A percentile compares a stretch with the other conserved stretches of the same genome.
These are phyloP conservation scores for Nematostella vectensis DNA, from an alignment of 92 coral and sea anemone genomes.

Conservation along the genomic window DNA sequence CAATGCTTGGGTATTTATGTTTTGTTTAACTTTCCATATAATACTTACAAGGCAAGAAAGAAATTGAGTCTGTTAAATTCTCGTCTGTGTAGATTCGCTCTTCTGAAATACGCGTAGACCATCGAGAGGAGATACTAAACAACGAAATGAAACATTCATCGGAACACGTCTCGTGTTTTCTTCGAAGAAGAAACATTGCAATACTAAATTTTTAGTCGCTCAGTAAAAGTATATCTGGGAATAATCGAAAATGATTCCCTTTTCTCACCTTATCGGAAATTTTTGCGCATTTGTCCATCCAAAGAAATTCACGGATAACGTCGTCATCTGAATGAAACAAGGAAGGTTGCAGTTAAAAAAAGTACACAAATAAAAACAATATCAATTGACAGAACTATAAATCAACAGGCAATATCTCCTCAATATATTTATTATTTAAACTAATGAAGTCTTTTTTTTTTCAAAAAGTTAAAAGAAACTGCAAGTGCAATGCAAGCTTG, in stretches of 20 bases:
- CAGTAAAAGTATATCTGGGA: too few relatives aligned
- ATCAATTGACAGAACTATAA: too few relatives aligned
- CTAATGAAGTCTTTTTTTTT: background rate
- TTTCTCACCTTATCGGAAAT: conserved; percentile 87
- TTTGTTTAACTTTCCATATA: background rate
- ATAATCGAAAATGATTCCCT: background rate
- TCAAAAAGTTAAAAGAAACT: background rate
- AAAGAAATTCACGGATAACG: conserved; percentile 88
- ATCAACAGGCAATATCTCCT: too few relatives aligned
- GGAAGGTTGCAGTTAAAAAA: too few relatives aligned
- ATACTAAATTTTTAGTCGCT: too few relatives aligned
- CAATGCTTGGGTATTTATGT: too few relatives aligned
- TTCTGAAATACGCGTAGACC: conserved; percentile 94
- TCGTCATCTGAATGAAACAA: conserved; percentile 69
- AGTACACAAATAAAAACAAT: too few relatives aligned
- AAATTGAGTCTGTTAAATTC: conserved; percentile 88
- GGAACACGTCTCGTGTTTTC: too few relatives aligned
- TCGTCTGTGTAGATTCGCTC: conserved; percentile 87
- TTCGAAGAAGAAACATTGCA: too few relatives aligned
- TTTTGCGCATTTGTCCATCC: conserved; percentile 98
- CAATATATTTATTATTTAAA: background rate
- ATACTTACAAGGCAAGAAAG: conserved; percentile 95
- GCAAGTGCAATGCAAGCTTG: background rate
- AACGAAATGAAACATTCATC: background rate
- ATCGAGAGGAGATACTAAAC: conserved; percentile 87